These are phyloP conservation scores for Montipora foliosa DNA, from an alignment of 64 coral and sea anemone genomes.

Conservation along the genomic window DNA sequence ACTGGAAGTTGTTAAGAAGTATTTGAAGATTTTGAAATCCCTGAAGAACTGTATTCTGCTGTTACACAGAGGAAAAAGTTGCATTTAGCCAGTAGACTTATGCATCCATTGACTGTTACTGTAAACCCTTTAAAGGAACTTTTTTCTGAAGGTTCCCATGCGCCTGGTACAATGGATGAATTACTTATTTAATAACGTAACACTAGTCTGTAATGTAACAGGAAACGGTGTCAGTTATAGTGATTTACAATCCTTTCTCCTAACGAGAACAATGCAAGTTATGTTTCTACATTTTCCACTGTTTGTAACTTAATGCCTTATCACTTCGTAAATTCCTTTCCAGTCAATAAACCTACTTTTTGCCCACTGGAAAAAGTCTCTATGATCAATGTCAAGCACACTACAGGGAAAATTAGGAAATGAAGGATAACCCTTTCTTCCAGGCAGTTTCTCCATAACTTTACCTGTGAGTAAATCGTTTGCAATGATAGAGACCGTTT, in stretches of 20 bases:
- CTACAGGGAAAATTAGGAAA: conserved; percentile 10
- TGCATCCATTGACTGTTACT: background rate
- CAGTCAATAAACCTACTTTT: background rate
- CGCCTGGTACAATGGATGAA: no score
- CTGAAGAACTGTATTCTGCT: background rate
- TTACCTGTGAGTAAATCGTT: conserved; percentile 35
- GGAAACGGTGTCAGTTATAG: background rate
- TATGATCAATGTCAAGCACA: conserved; percentile 40
- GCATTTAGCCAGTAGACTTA: background rate
- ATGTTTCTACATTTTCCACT: background rate
- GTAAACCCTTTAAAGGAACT: background rate
- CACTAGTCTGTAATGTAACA: no score
- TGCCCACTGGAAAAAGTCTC: conserved; percentile 44
- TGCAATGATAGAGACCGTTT: conserved; percentile 41
- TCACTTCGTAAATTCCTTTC: conserved; percentile 14
- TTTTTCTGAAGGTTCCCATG: background rate
- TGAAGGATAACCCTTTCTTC: conserved; percentile 42
- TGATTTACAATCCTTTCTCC: background rate
- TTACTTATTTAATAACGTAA: no score
- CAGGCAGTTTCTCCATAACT: background rate
- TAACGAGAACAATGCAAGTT: background rate
- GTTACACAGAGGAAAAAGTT: background rate
- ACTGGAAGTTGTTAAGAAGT: background rate
- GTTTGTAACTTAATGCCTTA: background rate
- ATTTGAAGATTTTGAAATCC: background rate